Evolutionary conservation across 2,797 vertebrate genomes (phyloP).

Genomic region (Ataeniobius toweri): DNA sequence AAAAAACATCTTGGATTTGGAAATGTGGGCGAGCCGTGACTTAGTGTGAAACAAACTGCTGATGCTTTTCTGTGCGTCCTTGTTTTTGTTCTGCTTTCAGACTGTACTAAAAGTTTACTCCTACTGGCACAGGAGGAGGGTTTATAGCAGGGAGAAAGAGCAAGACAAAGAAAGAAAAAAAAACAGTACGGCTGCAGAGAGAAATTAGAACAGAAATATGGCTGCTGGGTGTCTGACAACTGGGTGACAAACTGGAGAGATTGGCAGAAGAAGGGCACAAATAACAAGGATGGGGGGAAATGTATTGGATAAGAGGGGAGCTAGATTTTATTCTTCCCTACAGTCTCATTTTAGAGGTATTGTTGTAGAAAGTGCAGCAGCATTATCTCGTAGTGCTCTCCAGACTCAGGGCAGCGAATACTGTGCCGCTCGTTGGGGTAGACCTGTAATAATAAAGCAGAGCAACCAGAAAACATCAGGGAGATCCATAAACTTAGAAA

Average conservation of each 20-base stretch:
- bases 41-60: constrained; percentile 63
- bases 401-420: constrained; percentile 98
- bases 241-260: constrained; percentile 5
- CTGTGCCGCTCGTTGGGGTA: constrained; percentile 99
- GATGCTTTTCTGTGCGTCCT: constrained; percentile 61
- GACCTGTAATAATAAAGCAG: constrained; percentile 77
- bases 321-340: constrained; percentile 49
- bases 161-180: constrained; percentile 19
- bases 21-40: constrained; percentile 53
- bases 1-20: constrained; percentile 44
- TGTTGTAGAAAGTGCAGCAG: constrained; percentile 99
- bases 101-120: constrained; percentile 48
- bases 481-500: not conserved
- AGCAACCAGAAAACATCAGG: not conserved
- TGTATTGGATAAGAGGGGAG: constrained; percentile 23
- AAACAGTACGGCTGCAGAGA: constrained; percentile 25
- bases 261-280: not conserved
- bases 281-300: constrained; percentile 1
- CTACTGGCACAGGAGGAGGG: constrained; percentile 45
- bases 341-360: constrained; percentile 87
- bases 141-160: constrained; percentile 27
- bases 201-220: constrained; percentile 20
- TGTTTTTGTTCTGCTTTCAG: constrained; percentile 61
- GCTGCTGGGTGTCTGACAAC: constrained; percentile 25
- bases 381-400: constrained; percentile 99